Percentiles rank a stretch among this genome's conserved stretches.
Evolutionary conservation across 2,797 vertebrate genomes (phyloP).

Genomic region (Alauda arvensis): DNA sequence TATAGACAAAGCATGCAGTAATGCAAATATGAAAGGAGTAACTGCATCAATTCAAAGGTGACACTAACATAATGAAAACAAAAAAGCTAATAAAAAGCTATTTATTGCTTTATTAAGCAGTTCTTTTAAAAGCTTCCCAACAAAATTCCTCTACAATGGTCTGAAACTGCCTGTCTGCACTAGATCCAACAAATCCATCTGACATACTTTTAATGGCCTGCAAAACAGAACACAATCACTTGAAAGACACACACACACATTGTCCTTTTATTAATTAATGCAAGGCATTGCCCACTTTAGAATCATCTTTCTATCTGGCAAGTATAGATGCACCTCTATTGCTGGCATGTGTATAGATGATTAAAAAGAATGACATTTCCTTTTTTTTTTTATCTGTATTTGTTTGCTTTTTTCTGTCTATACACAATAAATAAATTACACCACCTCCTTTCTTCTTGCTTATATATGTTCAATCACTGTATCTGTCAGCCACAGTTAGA

Average conservation of each 20-base stretch:
- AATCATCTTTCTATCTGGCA: neutral
- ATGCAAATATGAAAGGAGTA: slow-evolving; percentile 17
- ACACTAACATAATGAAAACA: slow-evolving; percentile 40
- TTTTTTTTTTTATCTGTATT: neutral
- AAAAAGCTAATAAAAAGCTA: slow-evolving; percentile 41
- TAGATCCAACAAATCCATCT: neutral
- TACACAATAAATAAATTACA: neutral
- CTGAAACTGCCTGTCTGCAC: slow-evolving; percentile 1
- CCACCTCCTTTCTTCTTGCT: neutral
- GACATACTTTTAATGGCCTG: neutral
- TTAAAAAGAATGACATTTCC: neutral
- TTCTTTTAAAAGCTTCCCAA: slow-evolving; percentile 17
- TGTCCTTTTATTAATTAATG: neutral
- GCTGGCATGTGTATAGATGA: neutral
- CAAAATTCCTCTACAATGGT: neutral
- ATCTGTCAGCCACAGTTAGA: neutral
- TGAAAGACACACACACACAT: neutral
- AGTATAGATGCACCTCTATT: neutral
- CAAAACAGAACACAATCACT: neutral
- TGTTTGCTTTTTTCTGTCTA: neutral
- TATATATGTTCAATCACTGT: neutral
- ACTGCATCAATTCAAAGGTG: slow-evolving; percentile 10
- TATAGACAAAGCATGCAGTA: neutral
- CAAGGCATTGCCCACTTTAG: neutral
- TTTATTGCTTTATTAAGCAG: slow-evolving; percentile 29